phyloP scores from a whole-genome alignment of 2,113 vertebrate genomes.

The Rhinolophus sinicus region DNA sequence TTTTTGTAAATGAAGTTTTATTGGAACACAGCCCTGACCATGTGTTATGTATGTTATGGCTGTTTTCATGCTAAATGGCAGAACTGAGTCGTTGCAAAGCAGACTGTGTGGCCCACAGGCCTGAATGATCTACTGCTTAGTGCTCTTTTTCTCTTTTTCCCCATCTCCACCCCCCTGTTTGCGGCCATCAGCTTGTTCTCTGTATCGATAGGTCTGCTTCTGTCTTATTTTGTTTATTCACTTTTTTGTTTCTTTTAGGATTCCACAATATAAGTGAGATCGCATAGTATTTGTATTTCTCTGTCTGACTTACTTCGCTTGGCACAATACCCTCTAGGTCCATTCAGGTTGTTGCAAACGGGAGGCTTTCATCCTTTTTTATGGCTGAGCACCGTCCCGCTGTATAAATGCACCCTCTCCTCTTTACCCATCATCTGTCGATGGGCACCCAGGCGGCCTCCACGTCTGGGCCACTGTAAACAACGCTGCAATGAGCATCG shows the following conservation, averaged over 20 bases:
- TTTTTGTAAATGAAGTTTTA: background rate
- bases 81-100: background rate
- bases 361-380: no score
- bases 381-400: no score
- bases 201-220: background rate
- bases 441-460: no score
- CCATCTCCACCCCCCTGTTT: background rate
- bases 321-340: background rate
- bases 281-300: background rate
- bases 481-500: no score
- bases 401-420: no score
- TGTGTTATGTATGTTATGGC: fast-evolving
- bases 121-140: background rate
- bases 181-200: background rate
- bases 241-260: background rate
- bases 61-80: background rate
- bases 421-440: no score
- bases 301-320: background rate
- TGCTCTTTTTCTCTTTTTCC: background rate
- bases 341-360: background rate
- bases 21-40: background rate
- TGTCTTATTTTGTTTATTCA: background rate
- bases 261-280: background rate
- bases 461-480: no score
- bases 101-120: no score